Conservation (phyloP, 1,140 invertebrate genomes). For the Bacillus rossius region DNA sequence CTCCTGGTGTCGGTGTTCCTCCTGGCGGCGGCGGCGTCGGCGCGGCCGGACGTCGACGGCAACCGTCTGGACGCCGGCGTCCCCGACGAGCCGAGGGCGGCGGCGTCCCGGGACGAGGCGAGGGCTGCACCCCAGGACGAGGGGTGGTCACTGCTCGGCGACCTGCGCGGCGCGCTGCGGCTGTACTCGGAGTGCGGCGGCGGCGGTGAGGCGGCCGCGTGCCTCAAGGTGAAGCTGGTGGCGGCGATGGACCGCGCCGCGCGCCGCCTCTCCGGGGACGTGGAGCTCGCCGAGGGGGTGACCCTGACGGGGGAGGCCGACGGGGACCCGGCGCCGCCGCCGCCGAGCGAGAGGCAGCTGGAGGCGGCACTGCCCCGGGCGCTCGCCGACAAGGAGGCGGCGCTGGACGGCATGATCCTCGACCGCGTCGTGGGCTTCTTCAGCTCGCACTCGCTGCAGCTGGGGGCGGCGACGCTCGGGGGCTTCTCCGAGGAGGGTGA, state of each 20-base stretch:
- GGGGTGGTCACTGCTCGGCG: conserved; percentile 42
- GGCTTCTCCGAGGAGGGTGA: conserved; percentile 49
- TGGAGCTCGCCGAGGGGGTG: conserved; percentile 63
- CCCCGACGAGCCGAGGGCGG: not conserved
- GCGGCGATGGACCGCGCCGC: conserved; percentile 63
- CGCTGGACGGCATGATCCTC: conserved; percentile 64
- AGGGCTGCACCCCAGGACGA: not conserved
- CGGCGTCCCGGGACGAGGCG: not conserved
- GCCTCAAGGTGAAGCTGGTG: conserved; percentile 68
- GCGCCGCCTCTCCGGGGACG: conserved; percentile 47
- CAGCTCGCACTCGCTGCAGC: conserved; percentile 68
- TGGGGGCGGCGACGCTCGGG: conserved; percentile 58
- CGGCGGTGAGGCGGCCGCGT: conserved; percentile 59
- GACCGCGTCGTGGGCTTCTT: conserved; percentile 67
- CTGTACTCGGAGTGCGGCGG: conserved; percentile 73
- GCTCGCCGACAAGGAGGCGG: conserved; percentile 61
- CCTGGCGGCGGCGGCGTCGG: too few species aligned
- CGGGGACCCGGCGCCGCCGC: conserved; percentile 34
- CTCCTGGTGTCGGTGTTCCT: too few species aligned
- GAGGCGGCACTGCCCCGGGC: conserved; percentile 62
- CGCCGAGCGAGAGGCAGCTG: conserved; percentile 49
- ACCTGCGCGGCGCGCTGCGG: conserved; percentile 50
- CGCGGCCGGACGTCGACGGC: not conserved
- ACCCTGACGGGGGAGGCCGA: conserved; percentile 50
- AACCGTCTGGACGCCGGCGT: not conserved